Evolutionary conservation across 2,888 invertebrate genomes (phyloP).

Genomic region (Drosophila pseudotalamancana): DNA sequence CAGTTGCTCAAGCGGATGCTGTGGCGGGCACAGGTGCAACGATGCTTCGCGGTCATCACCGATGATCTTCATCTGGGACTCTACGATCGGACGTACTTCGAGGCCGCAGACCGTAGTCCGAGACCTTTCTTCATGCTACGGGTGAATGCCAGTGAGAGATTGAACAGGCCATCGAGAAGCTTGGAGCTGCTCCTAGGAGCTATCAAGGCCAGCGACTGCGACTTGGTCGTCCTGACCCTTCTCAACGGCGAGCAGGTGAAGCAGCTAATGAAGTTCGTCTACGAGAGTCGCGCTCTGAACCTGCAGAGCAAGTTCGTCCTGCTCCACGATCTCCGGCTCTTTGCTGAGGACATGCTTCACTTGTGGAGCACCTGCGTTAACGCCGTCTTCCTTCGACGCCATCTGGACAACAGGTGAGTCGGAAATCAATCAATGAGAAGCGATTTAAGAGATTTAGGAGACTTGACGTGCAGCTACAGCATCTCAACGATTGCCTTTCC

Average conservation of each 20-base stretch:
- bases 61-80: slow-evolving; percentile 72
- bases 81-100: slow-evolving; percentile 71
- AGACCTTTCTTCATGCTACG: slow-evolving; percentile 85
- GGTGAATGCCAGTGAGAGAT: slow-evolving; percentile 88
- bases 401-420: slow-evolving; percentile 58
- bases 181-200: slow-evolving; percentile 86
- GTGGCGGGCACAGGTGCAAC: slow-evolving; percentile 61
- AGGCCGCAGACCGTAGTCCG: slow-evolving; percentile 36
- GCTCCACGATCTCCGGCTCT: slow-evolving; percentile 89
- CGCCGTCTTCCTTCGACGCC: slow-evolving; percentile 88
- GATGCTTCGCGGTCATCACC: slow-evolving; percentile 82
- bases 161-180: slow-evolving; percentile 87
- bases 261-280: slow-evolving; percentile 89
- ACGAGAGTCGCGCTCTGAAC: slow-evolving; percentile 89
- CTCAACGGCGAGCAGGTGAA: slow-evolving; percentile 89
- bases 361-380: slow-evolving; percentile 92
- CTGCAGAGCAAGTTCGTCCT: slow-evolving; percentile 89
- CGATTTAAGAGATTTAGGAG: too few species aligned
- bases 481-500: slow-evolving; percentile 91
- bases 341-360: slow-evolving; percentile 88
- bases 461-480: slow-evolving; percentile 86
- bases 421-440: too few species aligned
- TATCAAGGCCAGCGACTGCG: slow-evolving; percentile 88
- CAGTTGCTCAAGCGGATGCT: slow-evolving; percentile 61
- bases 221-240: slow-evolving; percentile 89